Evolutionary conservation across 2,797 vertebrate species (phyloP), one percentile per base, ranked within the genome.

Genomic region (Sternarchorhynchus goeldii): DNA sequence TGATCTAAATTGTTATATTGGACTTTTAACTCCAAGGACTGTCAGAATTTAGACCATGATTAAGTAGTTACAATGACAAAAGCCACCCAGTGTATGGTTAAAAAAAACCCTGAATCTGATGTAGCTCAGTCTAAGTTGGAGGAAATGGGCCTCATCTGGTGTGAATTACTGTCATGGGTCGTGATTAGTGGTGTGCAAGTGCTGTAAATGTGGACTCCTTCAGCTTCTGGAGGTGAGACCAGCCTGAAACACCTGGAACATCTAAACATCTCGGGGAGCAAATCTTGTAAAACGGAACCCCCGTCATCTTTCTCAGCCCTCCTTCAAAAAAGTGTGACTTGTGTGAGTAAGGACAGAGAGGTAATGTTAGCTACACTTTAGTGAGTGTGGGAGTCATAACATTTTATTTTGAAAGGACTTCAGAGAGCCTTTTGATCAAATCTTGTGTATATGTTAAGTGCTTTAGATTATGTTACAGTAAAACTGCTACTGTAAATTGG

Each of bases 121-220:
- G 81, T 78, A 86, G 82, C 76, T 86, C 56, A n/a, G 84, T 80
- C 79, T 75, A 39, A 57, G 82, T 85, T 87, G 25, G 78, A 90
- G 90, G 86, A 91, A 92, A 91, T 87, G 65, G 82, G 79, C 87
- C 86, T 90, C 88, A 91, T 91, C 83, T 92, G 90, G 80, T 87
- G 69, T 85, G 88, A 89, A 85, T 90, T 86, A 89, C 79, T 78
- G 82, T 80, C 85, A 84, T 89, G 83, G 82, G 55, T 84, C 83
- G 87, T 91, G 87, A 91, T 90, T 89, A 86, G 86, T 75, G 79
- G 75, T 74, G 87, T 86, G 85, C 78, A 81, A 86, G 75, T 82
- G 81, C 81, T 88, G 79, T 81, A 88, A 88, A 88, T 68, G 60
- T 70, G 71, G 63, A 45, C 58, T 69, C 63, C 45, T 65, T 70